Conservation (phyloP, 2,888 invertebrate genomes). For the Epinotia bilunana region DNA sequence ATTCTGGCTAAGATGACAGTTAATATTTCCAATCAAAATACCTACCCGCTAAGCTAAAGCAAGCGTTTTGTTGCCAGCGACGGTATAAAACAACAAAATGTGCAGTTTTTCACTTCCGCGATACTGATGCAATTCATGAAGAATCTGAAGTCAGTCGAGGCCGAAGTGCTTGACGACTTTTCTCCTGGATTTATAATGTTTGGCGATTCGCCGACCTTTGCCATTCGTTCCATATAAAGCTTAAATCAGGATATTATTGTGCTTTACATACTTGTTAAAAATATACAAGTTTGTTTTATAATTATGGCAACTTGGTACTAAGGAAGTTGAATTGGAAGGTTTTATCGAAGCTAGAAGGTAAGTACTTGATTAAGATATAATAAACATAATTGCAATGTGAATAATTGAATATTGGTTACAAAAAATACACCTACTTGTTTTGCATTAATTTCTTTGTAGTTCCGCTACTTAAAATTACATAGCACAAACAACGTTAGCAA, state of each 20-base stretch:
- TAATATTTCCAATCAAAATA: too few species aligned
- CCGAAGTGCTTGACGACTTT: constrained; percentile 1
- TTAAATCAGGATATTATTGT: neutral
- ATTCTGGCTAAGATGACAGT: too few species aligned
- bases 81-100: too few species aligned
- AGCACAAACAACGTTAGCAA: too few species aligned
- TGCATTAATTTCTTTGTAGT: neutral
- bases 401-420: neutral
- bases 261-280: neutral
- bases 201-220: constrained; percentile 10
- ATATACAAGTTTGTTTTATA: neutral
- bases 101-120: constrained; percentile 36
- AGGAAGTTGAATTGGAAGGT: neutral
- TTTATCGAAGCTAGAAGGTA: neutral
- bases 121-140: constrained; percentile 23
- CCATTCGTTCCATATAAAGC: constrained; percentile 1
- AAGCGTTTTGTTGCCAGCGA: too few species aligned
- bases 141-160: constrained; percentile 22
- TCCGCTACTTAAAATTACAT: too few species aligned
- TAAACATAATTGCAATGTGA: neutral
- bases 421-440: neutral
- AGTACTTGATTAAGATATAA: neutral
- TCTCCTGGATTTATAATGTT: constrained; percentile 19
- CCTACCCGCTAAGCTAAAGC: too few species aligned
- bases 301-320: neutral